A percentile compares a stretch with the other conserved stretches of the same genome.
phyloP scores from a whole-genome alignment of 2,888 invertebrate genomes.

The Crossocerus cetratus region DNA sequence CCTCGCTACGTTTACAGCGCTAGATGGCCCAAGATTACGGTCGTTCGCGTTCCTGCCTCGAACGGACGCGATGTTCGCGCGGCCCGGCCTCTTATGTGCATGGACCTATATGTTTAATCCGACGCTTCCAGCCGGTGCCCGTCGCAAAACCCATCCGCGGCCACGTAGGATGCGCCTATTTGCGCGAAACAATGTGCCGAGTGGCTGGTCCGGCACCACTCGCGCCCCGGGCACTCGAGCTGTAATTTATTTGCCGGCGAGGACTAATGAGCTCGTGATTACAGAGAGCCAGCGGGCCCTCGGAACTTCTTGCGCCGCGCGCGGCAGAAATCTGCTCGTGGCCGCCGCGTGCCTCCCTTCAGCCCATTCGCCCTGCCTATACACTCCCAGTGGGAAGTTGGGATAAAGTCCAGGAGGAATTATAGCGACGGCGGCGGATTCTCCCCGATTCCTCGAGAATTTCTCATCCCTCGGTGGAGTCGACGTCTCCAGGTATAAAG shows the following conservation, averaged over 20 bases:
- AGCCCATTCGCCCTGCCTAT: too few species aligned
- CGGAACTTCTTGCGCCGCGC: slow-evolving; percentile 23
- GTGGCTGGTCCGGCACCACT: slow-evolving; percentile 15
- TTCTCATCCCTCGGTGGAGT: too few species aligned
- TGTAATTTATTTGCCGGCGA: slow-evolving; percentile 49
- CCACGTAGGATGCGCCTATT: slow-evolving; percentile 31
- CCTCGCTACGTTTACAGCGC: slow-evolving; percentile 72
- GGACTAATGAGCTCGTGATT: slow-evolving; percentile 57
- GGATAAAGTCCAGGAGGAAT: too few species aligned
- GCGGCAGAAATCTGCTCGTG: slow-evolving; percentile 1
- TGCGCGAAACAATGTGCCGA: slow-evolving; percentile 50
- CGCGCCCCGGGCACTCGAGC: slow-evolving; percentile 24
- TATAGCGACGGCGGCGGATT: too few species aligned
- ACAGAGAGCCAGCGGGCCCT: slow-evolving; percentile 38
- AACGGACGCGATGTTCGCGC: slow-evolving; percentile 24
- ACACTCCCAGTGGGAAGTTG: too few species aligned
- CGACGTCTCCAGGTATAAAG: too few species aligned
- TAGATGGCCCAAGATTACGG: slow-evolving; percentile 75
- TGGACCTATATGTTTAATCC: not conserved
- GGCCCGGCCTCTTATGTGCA: not conserved
- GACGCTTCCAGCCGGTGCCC: slow-evolving; percentile 32
- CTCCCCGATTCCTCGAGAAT: too few species aligned
- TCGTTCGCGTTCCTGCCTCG: slow-evolving; percentile 50
- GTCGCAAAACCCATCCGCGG: not conserved
- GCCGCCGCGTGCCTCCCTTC: slow-evolving; percentile 2